Evolutionary conservation across 2,113 vertebrate genomes (phyloP).

Genomic region (Zapornia atra): DNA sequence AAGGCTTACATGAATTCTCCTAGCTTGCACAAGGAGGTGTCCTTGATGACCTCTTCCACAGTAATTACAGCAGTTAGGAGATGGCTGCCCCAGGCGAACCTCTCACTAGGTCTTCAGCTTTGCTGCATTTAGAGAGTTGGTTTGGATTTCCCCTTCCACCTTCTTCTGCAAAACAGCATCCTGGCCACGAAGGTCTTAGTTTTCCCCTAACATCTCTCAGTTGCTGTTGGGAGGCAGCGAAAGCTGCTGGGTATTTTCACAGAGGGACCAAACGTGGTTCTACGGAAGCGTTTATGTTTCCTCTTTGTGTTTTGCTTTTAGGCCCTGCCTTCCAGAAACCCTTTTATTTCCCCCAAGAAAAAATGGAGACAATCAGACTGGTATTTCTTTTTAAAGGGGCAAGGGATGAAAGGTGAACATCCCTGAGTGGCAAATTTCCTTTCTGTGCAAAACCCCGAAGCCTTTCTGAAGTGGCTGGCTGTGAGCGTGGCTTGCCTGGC

Average conservation of each 20-base stretch:
- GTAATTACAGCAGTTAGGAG: constrained; percentile 18
- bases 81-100: not conserved
- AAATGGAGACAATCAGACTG: not conserved
- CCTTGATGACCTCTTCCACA: not conserved
- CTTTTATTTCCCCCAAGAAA: not conserved
- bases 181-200: not conserved
- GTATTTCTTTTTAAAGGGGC: not conserved
- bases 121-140: not conserved
- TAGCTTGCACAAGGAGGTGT: not conserved
- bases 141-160: not conserved
- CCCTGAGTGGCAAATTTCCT: not conserved
- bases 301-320: constrained; percentile 12
- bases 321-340: constrained; percentile 4
- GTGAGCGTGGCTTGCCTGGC: not conserved
- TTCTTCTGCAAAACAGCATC: not conserved
- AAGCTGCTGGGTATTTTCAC: not conserved
- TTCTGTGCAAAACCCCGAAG: not conserved
- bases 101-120: not conserved
- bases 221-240: not conserved
- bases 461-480: constrained; percentile 46
- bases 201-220: not conserved
- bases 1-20: not conserved
- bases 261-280: not conserved
- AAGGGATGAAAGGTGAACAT: not conserved
- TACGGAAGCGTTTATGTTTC: not conserved